Percentiles rank a stretch among this genome's conserved stretches.
phyloP scores from a whole-genome alignment of 2,797 vertebrate species.

The Galago senegalensis region DNA sequence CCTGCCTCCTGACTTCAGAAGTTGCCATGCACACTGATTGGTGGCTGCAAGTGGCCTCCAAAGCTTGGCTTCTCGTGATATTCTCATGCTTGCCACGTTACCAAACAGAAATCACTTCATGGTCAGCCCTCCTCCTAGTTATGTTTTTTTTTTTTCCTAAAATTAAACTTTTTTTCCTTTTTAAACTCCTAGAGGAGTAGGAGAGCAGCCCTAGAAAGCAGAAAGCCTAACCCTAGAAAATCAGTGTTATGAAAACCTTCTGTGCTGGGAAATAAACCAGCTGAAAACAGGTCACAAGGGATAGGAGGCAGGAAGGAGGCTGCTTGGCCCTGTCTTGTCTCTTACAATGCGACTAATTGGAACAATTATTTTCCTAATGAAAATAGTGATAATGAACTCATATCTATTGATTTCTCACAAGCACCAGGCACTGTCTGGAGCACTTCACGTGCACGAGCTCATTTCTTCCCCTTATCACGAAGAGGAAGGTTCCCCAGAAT shows the following conservation, averaged over 20 bases:
- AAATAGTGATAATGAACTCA: slow-evolving; percentile 21
- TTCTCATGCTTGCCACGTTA: not conserved
- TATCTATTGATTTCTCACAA: not conserved
- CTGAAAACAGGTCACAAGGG: not conserved
- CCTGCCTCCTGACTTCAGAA: not conserved
- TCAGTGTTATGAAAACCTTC: not conserved
- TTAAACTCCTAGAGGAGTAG: not conserved
- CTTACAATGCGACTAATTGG: not conserved
- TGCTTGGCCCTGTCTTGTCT: not conserved
- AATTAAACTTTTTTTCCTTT: not conserved
- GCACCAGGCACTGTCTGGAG: not conserved
- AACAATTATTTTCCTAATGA: slow-evolving; percentile 30
- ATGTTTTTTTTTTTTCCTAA: not conserved
- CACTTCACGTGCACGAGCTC: not conserved
- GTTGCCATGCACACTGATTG: not conserved
- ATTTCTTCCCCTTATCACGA: not conserved
- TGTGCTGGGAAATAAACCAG: not conserved
- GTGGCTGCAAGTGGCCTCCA: not conserved
- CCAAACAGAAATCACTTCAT: not conserved
- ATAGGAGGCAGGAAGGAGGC: not conserved
- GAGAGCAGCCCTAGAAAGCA: not conserved
- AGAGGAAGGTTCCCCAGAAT: not conserved
- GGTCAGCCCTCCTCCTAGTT: not conserved
- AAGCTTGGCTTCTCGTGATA: accelerated
- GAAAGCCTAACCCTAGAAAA: not conserved